Conservation (phyloP, 2,797 vertebrate species). For the Rallus crepitans region DNA sequence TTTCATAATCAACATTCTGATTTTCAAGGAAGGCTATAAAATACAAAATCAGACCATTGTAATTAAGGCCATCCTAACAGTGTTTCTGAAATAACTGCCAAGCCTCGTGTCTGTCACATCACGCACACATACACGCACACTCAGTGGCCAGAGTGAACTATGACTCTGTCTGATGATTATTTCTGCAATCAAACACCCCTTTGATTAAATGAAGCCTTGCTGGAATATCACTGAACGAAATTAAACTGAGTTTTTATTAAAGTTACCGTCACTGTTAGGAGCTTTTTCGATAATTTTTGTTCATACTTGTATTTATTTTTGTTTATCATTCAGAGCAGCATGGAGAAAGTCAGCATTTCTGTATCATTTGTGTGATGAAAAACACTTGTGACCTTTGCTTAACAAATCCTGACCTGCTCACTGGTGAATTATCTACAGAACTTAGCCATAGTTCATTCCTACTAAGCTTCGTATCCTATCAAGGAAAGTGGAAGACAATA, state of each 20-base stretch:
- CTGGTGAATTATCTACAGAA: neutral
- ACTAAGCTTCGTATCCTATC: neutral
- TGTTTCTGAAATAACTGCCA: slow-evolving; percentile 24
- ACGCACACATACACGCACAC: neutral
- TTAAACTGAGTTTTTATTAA: slow-evolving; percentile 31
- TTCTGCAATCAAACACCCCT: slow-evolving; percentile 39
- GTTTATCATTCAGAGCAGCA: neutral
- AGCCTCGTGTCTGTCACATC: neutral
- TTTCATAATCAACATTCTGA: neutral
- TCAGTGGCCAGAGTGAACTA: slow-evolving; percentile 15
- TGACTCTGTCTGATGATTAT: slow-evolving; percentile 27
- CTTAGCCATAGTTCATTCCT: neutral
- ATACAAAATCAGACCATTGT: neutral
- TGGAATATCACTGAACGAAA: neutral
- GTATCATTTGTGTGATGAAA: neutral
- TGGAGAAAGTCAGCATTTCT: slow-evolving; percentile 2
- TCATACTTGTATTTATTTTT: neutral
- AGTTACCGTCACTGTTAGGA: neutral
- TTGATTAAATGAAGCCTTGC: slow-evolving; percentile 8
- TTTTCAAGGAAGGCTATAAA: neutral
- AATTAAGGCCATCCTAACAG: neutral
- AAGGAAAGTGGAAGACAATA: neutral
- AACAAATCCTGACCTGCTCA: neutral
- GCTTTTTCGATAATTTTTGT: neutral
- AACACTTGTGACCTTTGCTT: neutral